A percentile compares a stretch with the other conserved stretches of the same genome.
phyloP scores from a whole-genome alignment of 2,113 vertebrate genomes.

The Neolamprologus ventralis region DNA sequence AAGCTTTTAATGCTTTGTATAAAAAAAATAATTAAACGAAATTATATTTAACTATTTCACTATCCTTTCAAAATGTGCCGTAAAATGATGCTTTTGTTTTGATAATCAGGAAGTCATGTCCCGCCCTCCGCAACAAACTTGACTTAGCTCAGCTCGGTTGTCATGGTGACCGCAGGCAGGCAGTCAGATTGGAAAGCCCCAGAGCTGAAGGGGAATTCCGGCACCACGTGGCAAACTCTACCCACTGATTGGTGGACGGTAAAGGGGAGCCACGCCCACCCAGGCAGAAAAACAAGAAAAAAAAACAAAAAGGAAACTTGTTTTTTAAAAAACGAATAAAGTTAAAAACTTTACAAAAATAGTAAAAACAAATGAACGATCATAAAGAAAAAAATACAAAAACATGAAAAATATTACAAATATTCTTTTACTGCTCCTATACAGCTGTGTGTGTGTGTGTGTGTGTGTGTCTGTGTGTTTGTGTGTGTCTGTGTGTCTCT shows the following conservation, averaged over 20 bases:
- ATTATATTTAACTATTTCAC: neutral
- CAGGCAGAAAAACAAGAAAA: neutral
- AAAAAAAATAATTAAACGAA: neutral
- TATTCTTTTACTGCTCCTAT: neutral
- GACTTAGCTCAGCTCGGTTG: neutral
- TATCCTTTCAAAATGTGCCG: neutral
- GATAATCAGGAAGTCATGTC: neutral
- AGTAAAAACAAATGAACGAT: neutral
- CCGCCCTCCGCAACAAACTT: rapidly evolving
- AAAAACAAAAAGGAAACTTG: neutral
- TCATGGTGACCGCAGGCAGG: neutral
- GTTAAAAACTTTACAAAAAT: neutral
- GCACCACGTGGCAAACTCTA: neutral
- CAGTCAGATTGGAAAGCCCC: constrained; percentile 69
- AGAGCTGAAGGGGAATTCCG: constrained; percentile 71
- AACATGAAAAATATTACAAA: neutral
- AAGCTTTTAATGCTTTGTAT: neutral
- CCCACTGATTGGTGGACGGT: constrained; percentile 15
- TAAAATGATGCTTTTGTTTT: constrained; percentile 8
- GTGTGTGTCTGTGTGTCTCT: no score
- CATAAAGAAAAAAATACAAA: rapidly evolving
- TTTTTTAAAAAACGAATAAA: neutral
- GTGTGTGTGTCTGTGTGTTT: no score
- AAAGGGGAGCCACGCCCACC: neutral
- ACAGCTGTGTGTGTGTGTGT: rapidly evolving